Evolutionary conservation across 2,113 vertebrate species (phyloP).

Genomic region (Notechis scutatus): DNA sequence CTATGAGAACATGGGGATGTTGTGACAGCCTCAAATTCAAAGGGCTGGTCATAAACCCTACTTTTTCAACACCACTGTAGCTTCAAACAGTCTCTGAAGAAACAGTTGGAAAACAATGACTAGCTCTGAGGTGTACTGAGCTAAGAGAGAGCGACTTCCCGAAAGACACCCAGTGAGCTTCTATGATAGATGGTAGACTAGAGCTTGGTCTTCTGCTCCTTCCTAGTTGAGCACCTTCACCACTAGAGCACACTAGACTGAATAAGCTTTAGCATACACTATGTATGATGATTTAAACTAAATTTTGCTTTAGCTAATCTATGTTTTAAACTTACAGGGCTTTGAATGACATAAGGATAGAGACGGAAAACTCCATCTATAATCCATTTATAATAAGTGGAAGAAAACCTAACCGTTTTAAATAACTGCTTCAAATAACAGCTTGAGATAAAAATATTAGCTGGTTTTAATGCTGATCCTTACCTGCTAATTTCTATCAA

Average conservation of each 20-base stretch:
- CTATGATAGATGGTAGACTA: background rate
- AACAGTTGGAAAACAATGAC: background rate
- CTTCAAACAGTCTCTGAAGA: background rate
- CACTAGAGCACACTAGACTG: background rate
- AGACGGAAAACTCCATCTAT: background rate
- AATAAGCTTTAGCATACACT: background rate
- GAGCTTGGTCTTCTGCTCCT: background rate
- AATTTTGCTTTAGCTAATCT: background rate
- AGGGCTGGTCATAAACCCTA: background rate
- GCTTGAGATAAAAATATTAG: background rate
- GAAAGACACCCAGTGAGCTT: background rate
- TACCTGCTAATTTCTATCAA: background rate
- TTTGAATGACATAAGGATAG: background rate
- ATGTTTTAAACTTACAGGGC: background rate
- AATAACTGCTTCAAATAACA: background rate
- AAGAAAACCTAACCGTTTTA: background rate
- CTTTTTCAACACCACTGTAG: background rate
- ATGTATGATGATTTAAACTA: background rate
- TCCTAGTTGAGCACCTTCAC: background rate
- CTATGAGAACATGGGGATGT: background rate
- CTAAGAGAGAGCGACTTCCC: background rate
- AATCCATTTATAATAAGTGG: no score
- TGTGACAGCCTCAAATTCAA: background rate
- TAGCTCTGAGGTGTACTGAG: background rate
- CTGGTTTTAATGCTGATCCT: background rate